A percentile compares a stretch with the other conserved stretches of the same genome.
Conservation (phyloP, 1,140 invertebrate species). For the Leptinotarsa undecemlineata region DNA sequence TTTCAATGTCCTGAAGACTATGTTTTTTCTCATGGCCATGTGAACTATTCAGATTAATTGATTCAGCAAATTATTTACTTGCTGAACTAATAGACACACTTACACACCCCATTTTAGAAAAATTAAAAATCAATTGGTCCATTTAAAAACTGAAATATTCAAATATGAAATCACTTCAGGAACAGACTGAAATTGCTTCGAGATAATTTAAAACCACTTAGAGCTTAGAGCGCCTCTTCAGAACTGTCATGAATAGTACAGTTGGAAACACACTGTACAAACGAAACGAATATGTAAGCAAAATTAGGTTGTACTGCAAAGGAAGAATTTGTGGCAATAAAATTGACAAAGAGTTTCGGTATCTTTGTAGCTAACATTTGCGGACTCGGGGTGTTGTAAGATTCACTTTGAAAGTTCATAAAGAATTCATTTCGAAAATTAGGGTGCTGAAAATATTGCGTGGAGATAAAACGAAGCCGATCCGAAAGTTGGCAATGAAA, state of each 20-base stretch:
- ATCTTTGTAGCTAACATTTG: slow-evolving; percentile 24
- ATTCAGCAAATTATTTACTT: too few relatives aligned
- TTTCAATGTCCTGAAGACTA: too few relatives aligned
- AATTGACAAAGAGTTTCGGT: slow-evolving; percentile 25
- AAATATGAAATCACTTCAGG: background rate
- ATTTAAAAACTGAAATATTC: too few relatives aligned
- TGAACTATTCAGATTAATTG: too few relatives aligned
- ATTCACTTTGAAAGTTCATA: slow-evolving; percentile 26
- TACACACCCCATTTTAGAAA: too few relatives aligned
- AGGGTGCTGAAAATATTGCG: slow-evolving; percentile 18
- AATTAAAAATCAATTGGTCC: too few relatives aligned
- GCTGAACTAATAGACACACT: too few relatives aligned
- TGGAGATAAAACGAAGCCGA: slow-evolving; percentile 1
- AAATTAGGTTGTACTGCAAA: slow-evolving; percentile 25
- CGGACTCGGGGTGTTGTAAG: slow-evolving; percentile 15
- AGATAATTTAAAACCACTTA: background rate
- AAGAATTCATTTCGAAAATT: slow-evolving; percentile 27
- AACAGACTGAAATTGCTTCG: background rate
- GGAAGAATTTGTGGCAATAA: slow-evolving; percentile 24
- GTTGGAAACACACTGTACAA: slow-evolving; percentile 10
- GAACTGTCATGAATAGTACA: background rate
- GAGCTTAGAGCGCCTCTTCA: background rate
- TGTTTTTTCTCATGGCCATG: too few relatives aligned
- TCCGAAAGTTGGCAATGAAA: background rate
- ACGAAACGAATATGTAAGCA: slow-evolving; percentile 12